Conservation (phyloP, 2,797 vertebrate genomes). For the Mycteria americana region DNA sequence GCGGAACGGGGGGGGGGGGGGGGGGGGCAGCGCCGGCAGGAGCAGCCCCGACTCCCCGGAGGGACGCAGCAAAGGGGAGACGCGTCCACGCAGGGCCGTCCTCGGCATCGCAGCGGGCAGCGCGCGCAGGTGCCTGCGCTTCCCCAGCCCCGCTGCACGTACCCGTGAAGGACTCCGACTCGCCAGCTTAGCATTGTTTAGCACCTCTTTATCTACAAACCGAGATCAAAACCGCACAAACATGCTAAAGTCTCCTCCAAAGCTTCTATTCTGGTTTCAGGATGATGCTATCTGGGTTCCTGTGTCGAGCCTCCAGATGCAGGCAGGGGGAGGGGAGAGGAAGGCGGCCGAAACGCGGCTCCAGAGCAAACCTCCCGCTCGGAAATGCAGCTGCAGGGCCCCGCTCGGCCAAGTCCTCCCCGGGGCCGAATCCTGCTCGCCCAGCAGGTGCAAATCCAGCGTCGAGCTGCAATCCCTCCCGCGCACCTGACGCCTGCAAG, state of each 20-base stretch:
- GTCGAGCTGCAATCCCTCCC: not conserved
- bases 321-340: conserved; percentile 37
- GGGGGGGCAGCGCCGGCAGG: not conserved
- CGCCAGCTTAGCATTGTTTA: not conserved
- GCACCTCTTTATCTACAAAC: conserved; percentile 62
- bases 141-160: not conserved
- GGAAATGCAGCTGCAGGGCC: not conserved
- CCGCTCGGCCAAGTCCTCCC: not conserved
- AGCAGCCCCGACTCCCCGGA: not conserved
- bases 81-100: rapidly evolving
- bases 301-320: conserved; percentile 43
- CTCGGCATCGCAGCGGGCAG: not conserved
- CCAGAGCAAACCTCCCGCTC: not conserved
- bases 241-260: conserved; percentile 16
- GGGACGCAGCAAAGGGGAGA: not conserved
- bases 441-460: not conserved
- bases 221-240: conserved; percentile 57
- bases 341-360: not conserved
- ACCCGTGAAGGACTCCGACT: not conserved
- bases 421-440: not conserved
- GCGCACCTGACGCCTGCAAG: rapidly evolving
- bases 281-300: conserved; percentile 68
- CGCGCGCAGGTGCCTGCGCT: not conserved
- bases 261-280: conserved; percentile 68
- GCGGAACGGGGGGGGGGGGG: rapidly evolving